Evolutionary conservation across 2,888 invertebrate genomes (phyloP), one percentile per base, ranked within the genome.

Genomic region (Orchesellides sinensis): DNA sequence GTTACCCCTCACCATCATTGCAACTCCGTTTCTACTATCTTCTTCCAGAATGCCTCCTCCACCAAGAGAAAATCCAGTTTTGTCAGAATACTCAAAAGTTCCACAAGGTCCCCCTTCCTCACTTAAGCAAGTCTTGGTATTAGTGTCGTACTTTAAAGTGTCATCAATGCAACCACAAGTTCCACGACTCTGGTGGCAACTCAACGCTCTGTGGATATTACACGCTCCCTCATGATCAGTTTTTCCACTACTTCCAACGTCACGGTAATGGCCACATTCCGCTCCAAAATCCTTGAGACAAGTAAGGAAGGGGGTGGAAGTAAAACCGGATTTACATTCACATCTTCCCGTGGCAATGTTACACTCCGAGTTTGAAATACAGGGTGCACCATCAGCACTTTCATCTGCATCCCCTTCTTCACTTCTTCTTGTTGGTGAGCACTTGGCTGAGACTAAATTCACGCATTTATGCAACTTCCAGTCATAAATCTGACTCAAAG

Each of bases 401-500:
- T 73, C 66, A 59, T 56, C 77, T 68, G 56, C 77, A 68, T 56
- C 69, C 69, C 69, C 69, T 65, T 56, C 79, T 54, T 54, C 79
- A 68, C n/a, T 35, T 12, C 52, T 21, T 2, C 19, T 52, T 52
- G 52, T n/a, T 29, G 29, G 19, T 5, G 5, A 21, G 59, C 85
- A 85, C 59, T 19, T 70, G 5, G 83, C 75, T 25, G 81, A 83
- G 14, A 78, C 83, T 35, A 85, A 69, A 47, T 65, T 69, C 32
- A 75, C 69, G 63, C 85, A 85, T 69, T 78, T 78, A 35, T 47
- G 52, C 8, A 29, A 2, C 21, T 45, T 65, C 65, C 29, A 75
- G 49, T 83, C 82, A 80, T 83, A 85, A 68, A 77, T 69, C 72
- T 83, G 83, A 80, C 75, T 83, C 63, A 85, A 59, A 63, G 85